Conservation (phyloP, 2,888 invertebrate species). For the Allygus modestus region DNA sequence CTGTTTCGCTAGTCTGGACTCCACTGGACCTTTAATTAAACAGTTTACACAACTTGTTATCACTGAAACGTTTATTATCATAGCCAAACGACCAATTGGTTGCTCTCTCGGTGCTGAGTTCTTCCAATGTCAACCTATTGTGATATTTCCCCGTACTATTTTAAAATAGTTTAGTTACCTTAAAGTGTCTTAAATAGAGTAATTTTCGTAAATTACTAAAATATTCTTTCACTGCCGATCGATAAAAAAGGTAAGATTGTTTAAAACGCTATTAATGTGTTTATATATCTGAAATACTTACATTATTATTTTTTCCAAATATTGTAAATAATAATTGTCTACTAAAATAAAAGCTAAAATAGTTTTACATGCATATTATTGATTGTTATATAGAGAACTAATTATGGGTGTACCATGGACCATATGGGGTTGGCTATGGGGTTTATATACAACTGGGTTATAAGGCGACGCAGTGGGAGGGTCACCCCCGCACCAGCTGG, state of each 20-base stretch:
- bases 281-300: not conserved
- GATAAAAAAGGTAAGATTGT: slow-evolving; percentile 19
- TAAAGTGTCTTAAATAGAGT: slow-evolving; percentile 17
- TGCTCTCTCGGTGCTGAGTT: not conserved
- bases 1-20: slow-evolving; percentile 11
- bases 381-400: too few relatives aligned
- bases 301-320: too few relatives aligned
- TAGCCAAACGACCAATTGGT: not conserved
- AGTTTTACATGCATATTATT: too few relatives aligned
- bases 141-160: slow-evolving; percentile 30
- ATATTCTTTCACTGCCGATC: not conserved
- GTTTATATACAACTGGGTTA: not conserved
- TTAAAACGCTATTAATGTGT: not conserved
- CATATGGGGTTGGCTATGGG: not conserved
- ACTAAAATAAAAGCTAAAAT: too few relatives aligned
- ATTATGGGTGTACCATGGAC: too few relatives aligned
- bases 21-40: not conserved
- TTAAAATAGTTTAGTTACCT: slow-evolving; percentile 20
- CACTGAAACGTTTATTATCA: not conserved
- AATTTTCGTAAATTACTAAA: not conserved
- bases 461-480: not conserved
- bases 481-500: not conserved
- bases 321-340: too few relatives aligned
- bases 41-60: slow-evolving; percentile 20
- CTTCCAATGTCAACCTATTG: slow-evolving; percentile 29